phyloP scores from a whole-genome alignment of 2,113 vertebrate genomes.

The Pachyramphus minor region DNA sequence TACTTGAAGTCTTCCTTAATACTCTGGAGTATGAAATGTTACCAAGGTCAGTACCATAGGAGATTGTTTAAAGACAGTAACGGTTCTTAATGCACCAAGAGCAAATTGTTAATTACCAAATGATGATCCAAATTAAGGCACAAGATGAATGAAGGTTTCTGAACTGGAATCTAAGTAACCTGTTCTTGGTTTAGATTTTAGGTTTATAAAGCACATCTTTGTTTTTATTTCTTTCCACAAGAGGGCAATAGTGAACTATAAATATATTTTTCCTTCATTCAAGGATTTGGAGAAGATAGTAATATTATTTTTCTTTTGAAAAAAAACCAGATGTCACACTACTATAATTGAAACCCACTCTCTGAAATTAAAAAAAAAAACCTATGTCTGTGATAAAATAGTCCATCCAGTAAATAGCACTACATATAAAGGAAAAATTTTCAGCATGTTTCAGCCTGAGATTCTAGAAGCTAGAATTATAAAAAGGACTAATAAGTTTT shows the following conservation, averaged over 20 bases:
- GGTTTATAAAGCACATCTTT: background rate
- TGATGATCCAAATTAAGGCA: background rate
- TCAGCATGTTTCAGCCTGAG: background rate
- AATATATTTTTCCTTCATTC: background rate
- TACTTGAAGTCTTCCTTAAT: background rate
- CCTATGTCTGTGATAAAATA: background rate
- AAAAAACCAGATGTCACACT: background rate
- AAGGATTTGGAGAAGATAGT: fast-evolving
- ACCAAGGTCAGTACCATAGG: fast-evolving
- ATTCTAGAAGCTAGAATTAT: background rate
- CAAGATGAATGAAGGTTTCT: background rate
- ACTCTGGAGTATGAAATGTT: background rate
- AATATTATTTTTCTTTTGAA: background rate
- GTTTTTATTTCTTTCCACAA: slow-evolving; percentile 36
- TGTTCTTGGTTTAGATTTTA: background rate
- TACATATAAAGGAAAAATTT: background rate
- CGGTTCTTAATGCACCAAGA: background rate
- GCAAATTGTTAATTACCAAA: background rate
- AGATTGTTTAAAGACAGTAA: background rate
- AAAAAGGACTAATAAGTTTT: background rate
- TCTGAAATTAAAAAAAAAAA: background rate
- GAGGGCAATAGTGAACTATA: slow-evolving; percentile 33
- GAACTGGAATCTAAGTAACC: background rate
- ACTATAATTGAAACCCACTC: background rate
- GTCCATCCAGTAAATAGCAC: background rate